Conservation (phyloP, 2,888 invertebrate genomes). For the Drosophila suboccidentalis region DNA sequence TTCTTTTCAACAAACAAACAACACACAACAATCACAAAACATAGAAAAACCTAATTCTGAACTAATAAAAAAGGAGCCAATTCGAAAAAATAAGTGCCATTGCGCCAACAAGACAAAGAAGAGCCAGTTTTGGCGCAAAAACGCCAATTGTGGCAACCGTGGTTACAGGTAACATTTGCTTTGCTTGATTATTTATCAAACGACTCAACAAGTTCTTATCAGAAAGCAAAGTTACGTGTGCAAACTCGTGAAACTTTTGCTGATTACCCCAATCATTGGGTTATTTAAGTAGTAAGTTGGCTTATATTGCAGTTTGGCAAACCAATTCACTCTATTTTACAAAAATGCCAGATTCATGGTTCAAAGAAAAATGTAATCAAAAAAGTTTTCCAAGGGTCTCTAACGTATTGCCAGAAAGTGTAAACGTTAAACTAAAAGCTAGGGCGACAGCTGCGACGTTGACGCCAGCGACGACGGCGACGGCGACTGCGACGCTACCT, state of each 20-base stretch:
- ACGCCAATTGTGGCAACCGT: too few species aligned
- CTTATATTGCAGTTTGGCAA: slow-evolving; percentile 10
- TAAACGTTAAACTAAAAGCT: slow-evolving; percentile 20
- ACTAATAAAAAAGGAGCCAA: too few species aligned
- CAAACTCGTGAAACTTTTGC: slow-evolving; percentile 39
- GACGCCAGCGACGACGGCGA: slow-evolving; percentile 11
- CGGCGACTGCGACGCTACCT: slow-evolving; percentile 8
- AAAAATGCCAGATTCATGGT: slow-evolving; percentile 5
- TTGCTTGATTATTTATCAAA: slow-evolving; percentile 47
- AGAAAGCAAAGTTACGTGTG: slow-evolving; percentile 46
- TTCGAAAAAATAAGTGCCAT: too few species aligned
- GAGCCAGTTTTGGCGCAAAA: too few species aligned
- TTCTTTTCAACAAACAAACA: too few species aligned
- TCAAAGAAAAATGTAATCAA: slow-evolving; percentile 42
- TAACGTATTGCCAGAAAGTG: slow-evolving; percentile 7
- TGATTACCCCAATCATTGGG: slow-evolving; percentile 41
- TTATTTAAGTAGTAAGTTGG: slow-evolving; percentile 5
- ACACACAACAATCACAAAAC: too few species aligned
- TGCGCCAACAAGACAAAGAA: too few species aligned
- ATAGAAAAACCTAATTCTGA: too few species aligned
- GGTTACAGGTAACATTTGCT: slow-evolving; percentile 22
- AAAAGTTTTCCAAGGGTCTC: slow-evolving; percentile 36
- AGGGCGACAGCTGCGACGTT: slow-evolving; percentile 10
- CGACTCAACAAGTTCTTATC: slow-evolving; percentile 53
- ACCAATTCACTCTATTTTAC: slow-evolving; percentile 21